A percentile compares a stretch with the other conserved stretches of the same genome.
Conservation (phyloP, 37 sponge, comb jelly and placozoan genomes). For the Aphrocallistes beatrix region DNA sequence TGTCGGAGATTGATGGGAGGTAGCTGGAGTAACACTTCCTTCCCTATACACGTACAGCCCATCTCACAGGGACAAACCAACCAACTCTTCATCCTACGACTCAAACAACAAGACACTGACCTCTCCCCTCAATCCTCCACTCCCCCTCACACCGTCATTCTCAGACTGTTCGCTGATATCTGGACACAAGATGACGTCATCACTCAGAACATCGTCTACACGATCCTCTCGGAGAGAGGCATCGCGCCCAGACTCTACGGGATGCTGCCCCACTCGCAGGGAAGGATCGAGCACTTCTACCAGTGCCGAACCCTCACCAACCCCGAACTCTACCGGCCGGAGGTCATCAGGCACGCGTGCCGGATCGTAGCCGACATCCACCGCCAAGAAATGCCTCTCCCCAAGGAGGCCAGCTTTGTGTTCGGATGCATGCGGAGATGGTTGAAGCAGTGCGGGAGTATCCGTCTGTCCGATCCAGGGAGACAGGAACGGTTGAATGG, state of each 20-base stretch:
- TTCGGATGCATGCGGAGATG: constrained; percentile 5
- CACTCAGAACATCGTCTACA: constrained; percentile 13
- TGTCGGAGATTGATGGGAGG: background rate
- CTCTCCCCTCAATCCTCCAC: background rate
- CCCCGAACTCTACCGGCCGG: background rate
- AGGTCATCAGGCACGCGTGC: background rate
- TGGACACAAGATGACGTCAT: background rate
- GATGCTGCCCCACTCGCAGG: background rate
- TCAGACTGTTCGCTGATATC: background rate
- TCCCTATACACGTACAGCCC: background rate
- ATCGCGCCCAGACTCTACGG: background rate
- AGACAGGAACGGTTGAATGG: background rate
- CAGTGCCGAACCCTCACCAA: background rate
- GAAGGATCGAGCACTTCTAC: background rate
- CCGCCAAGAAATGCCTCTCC: background rate
- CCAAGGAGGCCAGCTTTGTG: background rate
- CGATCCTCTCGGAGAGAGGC: background rate
- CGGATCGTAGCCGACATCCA: background rate
- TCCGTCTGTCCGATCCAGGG: background rate
- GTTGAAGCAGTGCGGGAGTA: background rate
- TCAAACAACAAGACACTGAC: background rate
- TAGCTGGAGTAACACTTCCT: background rate
- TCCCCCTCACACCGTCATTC: background rate
- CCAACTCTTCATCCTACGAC: background rate
- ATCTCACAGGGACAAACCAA: background rate